Evolutionary conservation across 2,113 vertebrate genomes (phyloP).

Genomic region (Protomyctophum bolini): DNA sequence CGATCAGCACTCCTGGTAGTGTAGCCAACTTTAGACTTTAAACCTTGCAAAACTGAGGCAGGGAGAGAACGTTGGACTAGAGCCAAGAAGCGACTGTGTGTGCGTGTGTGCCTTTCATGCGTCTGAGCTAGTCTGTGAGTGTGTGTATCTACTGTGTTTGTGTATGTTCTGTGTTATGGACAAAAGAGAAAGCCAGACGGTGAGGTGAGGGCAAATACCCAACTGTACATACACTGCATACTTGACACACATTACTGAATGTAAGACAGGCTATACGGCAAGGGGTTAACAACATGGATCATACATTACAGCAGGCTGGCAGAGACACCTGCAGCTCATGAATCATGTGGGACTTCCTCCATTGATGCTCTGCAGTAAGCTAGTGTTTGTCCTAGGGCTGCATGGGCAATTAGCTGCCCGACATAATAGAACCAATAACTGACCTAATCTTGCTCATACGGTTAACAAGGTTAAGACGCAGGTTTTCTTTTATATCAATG

Average conservation of each 20-base stretch:
- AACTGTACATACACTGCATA: not conserved
- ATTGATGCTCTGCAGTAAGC: too few relatives aligned
- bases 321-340: too few relatives aligned
- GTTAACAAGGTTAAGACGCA: too few relatives aligned
- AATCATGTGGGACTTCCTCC: too few relatives aligned
- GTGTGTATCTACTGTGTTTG: conserved; percentile 12
- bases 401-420: too few relatives aligned
- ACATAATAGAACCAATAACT: too few relatives aligned
- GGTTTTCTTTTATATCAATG: too few relatives aligned
- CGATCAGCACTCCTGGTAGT: conserved; percentile 29
- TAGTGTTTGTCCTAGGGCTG: not conserved
- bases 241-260: not conserved
- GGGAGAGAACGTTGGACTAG: conserved; percentile 20
- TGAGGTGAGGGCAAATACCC: not conserved
- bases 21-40: not conserved
- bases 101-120: conserved; percentile 10
- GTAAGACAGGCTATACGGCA: not conserved
- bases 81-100: conserved; percentile 5
- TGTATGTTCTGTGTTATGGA: not conserved
- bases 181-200: not conserved
- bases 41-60: conserved; percentile 14
- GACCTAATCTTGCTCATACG: too few relatives aligned
- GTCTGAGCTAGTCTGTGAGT: not conserved
- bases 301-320: too few relatives aligned
- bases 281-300: too few relatives aligned